Evolutionary conservation across 2,113 vertebrate species (phyloP).

Genomic region (Alligator mississippiensis): DNA sequence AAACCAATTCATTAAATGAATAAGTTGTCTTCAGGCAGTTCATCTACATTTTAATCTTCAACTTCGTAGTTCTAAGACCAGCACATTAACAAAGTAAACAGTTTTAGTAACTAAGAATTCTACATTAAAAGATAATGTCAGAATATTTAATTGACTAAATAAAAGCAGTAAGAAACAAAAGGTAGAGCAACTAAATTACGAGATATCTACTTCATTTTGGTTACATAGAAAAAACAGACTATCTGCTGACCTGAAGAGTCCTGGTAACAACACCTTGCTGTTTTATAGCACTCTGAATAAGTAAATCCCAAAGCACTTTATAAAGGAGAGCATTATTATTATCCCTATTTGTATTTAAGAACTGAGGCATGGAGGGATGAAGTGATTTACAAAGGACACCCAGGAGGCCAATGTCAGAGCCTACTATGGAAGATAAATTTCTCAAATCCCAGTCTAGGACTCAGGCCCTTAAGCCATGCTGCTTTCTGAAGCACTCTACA

Average conservation of each 20-base stretch:
- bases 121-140: constrained; percentile 5
- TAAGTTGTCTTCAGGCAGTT: constrained; percentile 10
- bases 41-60: constrained; percentile 57
- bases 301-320: not conserved
- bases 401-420: no score
- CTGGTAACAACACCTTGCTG: accelerated
- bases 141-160: constrained; percentile 19
- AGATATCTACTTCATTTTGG: not conserved
- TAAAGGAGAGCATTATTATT: not conserved
- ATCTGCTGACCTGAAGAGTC: not conserved
- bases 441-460: not conserved
- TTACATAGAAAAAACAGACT: not conserved
- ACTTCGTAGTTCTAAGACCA: not conserved
- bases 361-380: no score
- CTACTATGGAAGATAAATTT: accelerated
- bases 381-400: no score
- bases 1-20: constrained; percentile 23
- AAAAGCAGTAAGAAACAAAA: constrained; percentile 5
- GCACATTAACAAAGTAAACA: not conserved
- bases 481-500: not conserved
- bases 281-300: not conserved
- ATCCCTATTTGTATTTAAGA: not conserved
- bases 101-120: not conserved
- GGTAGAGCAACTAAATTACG: not conserved
- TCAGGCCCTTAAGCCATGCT: not conserved